Conservation (phyloP, 1,140 invertebrate genomes). For the Drosophila baimaii region DNA sequence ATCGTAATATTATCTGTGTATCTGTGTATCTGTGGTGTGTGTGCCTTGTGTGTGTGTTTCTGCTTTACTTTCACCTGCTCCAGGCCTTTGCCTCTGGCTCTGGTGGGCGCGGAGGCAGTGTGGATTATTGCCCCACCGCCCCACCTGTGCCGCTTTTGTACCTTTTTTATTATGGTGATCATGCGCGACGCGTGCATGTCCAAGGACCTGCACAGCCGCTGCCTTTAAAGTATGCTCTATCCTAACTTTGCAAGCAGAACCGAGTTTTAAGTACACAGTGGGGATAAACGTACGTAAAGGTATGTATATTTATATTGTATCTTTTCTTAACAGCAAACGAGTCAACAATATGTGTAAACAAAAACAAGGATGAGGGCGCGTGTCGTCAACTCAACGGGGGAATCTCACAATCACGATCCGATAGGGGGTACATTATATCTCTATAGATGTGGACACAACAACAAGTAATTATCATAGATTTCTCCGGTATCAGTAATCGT, state of each 20-base stretch:
- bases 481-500: constrained; percentile 8
- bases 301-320: constrained; percentile 21
- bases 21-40: constrained; percentile 13
- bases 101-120: constrained; percentile 21
- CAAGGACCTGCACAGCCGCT: constrained; percentile 8
- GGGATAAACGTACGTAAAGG: constrained; percentile 31
- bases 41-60: constrained; percentile 31
- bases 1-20: constrained; percentile 44
- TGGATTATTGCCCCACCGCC: constrained; percentile 4
- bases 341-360: constrained; percentile 55
- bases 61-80: constrained; percentile 69
- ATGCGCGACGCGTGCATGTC: constrained; percentile 24
- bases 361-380: constrained; percentile 52
- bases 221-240: constrained; percentile 48
- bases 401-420: constrained; percentile 15
- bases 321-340: constrained; percentile 50
- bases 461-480: constrained; percentile 52
- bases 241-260: constrained; percentile 66
- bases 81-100: constrained; percentile 39
- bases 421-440: constrained; percentile 24
- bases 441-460: constrained; percentile 73
- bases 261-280: constrained; percentile 49
- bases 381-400: constrained; percentile 45
- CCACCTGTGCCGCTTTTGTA: constrained; percentile 62
- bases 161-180: constrained; percentile 72